Evolutionary conservation across 2,113 vertebrate genomes (phyloP).

Genomic region (Sinocyclocheilus anophthalmus): DNA sequence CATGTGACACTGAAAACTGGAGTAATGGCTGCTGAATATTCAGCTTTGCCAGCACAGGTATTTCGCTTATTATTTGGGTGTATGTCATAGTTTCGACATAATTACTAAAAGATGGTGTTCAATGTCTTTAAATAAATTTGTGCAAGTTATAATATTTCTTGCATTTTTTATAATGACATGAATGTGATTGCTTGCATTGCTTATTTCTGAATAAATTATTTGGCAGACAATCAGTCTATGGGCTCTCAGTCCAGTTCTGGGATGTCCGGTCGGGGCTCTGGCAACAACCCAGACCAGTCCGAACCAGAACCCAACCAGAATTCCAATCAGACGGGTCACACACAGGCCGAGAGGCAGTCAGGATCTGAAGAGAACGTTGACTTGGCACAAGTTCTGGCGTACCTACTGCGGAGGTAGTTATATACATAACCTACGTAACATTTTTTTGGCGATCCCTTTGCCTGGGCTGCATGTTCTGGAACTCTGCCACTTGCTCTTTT

Average conservation of each 20-base stretch:
- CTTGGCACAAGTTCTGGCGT: constrained; percentile 93
- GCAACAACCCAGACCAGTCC: constrained; percentile 76
- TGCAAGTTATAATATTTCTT: background rate
- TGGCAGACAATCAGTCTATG: constrained; percentile 75
- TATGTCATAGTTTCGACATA: too few species aligned
- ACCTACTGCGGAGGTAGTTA: constrained; percentile 87
- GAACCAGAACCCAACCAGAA: constrained; percentile 72
- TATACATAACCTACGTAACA: background rate
- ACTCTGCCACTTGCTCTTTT: background rate
- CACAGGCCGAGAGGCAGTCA: constrained; percentile 67
- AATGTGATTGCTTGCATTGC: background rate
- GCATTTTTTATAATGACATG: background rate
- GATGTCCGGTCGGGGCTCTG: constrained; percentile 81
- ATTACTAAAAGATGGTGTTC: background rate
- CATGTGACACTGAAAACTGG: too few species aligned
- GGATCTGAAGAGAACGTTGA: constrained; percentile 87
- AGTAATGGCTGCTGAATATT: too few species aligned
- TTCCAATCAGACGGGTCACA: constrained; percentile 60
- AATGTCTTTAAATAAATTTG: background rate
- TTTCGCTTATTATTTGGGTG: too few species aligned
- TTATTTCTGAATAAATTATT: background rate
- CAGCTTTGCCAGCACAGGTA: too few species aligned
- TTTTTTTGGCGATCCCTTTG: background rate
- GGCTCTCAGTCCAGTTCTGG: constrained; percentile 85
- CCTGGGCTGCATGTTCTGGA: background rate